Conservation (phyloP, 2,888 invertebrate genomes). For the Athripsodes cinereus region DNA sequence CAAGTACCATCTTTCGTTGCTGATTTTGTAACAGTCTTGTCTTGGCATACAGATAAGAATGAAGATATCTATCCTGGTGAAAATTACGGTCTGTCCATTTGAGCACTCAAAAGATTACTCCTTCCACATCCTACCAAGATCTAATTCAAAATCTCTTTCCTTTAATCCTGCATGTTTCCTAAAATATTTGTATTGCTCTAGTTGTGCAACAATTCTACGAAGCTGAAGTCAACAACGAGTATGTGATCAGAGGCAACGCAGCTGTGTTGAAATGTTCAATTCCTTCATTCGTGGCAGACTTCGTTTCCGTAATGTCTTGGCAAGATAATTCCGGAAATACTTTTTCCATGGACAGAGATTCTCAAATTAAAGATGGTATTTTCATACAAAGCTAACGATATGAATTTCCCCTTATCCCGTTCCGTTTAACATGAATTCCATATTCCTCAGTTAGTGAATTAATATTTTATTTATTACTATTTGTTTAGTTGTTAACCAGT, state of each 20-base stretch:
- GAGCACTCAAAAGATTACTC: conserved; percentile 8
- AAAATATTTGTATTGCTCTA: conserved; percentile 32
- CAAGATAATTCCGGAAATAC: conserved; percentile 68
- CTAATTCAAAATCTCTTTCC: not conserved
- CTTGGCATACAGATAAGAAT: conserved; percentile 73
- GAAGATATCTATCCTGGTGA: conserved; percentile 63
- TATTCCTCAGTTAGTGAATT: not conserved
- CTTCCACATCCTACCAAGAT: not conserved
- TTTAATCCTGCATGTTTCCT: not conserved
- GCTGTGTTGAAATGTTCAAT: conserved; percentile 85
- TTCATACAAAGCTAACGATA: not conserved
- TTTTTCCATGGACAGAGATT: conserved; percentile 35
- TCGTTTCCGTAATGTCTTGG: conserved; percentile 83
- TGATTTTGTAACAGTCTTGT: conserved; percentile 75
- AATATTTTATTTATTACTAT: not conserved
- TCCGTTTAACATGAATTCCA: not conserved
- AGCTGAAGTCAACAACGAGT: conserved; percentile 88
- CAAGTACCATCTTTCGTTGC: conserved; percentile 82
- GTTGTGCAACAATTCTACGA: conserved; percentile 88
- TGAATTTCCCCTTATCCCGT: not conserved
- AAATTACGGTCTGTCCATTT: conserved; percentile 29
- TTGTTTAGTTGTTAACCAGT: conserved; percentile 74
- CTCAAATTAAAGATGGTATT: conserved; percentile 36
- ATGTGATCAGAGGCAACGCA: conserved; percentile 84
- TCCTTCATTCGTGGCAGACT: conserved; percentile 90